Conservation (phyloP, 2,888 invertebrate species). For the Listrodromus nycthemerus region DNA sequence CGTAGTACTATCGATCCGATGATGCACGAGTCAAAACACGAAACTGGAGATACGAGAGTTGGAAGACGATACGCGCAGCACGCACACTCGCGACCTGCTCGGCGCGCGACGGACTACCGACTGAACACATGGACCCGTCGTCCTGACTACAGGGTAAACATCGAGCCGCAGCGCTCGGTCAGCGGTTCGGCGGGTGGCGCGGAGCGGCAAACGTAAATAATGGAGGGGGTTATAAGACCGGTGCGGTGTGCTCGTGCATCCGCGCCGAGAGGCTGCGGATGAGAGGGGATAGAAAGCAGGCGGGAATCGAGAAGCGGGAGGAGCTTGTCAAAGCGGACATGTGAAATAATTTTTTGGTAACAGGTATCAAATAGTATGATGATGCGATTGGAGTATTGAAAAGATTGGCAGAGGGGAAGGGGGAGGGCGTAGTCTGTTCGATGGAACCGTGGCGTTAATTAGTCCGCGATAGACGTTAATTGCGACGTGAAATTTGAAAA, state of each 20-base stretch:
- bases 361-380: not conserved
- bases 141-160: slow-evolving; percentile 81
- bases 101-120: slow-evolving; percentile 77
- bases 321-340: slow-evolving; percentile 34
- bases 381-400: not conserved
- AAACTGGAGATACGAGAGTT: not conserved
- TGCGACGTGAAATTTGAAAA: not conserved
- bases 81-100: slow-evolving; percentile 69
- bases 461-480: slow-evolving; percentile 16
- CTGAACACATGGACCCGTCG: slow-evolving; percentile 81
- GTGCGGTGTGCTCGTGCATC: slow-evolving; percentile 20
- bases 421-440: slow-evolving; percentile 10
- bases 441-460: slow-evolving; percentile 4
- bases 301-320: slow-evolving; percentile 25
- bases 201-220: slow-evolving; percentile 28
- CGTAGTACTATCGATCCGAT: not conserved
- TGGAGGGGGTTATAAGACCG: slow-evolving; percentile 37
- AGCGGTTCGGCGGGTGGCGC: slow-evolving; percentile 41
- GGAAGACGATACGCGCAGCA: slow-evolving; percentile 37
- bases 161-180: slow-evolving; percentile 69
- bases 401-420: too few species aligned
- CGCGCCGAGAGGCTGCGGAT: slow-evolving; percentile 24
- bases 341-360: slow-evolving; percentile 1
- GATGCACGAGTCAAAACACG: not conserved
- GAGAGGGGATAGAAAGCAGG: slow-evolving; percentile 27